Conservation (phyloP, 1,140 invertebrate genomes). For the Vanessa atalanta region DNA sequence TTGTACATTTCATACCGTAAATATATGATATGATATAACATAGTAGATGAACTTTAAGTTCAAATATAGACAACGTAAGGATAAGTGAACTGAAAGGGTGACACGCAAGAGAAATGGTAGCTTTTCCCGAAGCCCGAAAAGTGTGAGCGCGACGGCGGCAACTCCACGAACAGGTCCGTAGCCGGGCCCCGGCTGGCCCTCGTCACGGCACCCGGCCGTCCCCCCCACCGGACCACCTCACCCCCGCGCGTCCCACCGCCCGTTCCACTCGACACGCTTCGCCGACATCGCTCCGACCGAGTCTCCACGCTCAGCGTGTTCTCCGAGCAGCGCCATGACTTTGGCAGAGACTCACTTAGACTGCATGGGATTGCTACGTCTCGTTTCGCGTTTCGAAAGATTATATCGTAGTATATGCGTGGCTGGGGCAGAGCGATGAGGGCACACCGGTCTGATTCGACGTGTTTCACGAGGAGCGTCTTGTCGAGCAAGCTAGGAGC, state of each 20-base stretch:
- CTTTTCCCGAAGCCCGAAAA: constrained; percentile 77
- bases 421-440: constrained; percentile 72
- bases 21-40: constrained; percentile 4
- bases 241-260: constrained; percentile 48
- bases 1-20: constrained; percentile 21
- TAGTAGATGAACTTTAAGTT: constrained; percentile 41
- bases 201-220: constrained; percentile 75
- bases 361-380: constrained; percentile 58
- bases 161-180: constrained; percentile 71
- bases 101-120: constrained; percentile 81
- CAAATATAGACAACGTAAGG: constrained; percentile 75
- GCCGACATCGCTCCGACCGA: constrained; percentile 56
- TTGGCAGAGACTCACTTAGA: constrained; percentile 67
- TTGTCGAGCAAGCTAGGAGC: constrained; percentile 69
- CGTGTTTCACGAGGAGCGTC: constrained; percentile 70
- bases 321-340: constrained; percentile 75
- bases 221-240: constrained; percentile 70
- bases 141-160: constrained; percentile 74
- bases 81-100: constrained; percentile 78
- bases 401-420: constrained; percentile 69
- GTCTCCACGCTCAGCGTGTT: constrained; percentile 65
- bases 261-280: constrained; percentile 61
- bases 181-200: constrained; percentile 75
- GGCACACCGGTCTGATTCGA: constrained; percentile 71
- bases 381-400: constrained; percentile 58